A percentile compares a stretch with the other conserved stretches of the same genome.
These are phyloP conservation scores for Pseudomyrmex gracilis DNA, from an alignment of 1,140 invertebrate genomes.

Conservation along the genomic window DNA sequence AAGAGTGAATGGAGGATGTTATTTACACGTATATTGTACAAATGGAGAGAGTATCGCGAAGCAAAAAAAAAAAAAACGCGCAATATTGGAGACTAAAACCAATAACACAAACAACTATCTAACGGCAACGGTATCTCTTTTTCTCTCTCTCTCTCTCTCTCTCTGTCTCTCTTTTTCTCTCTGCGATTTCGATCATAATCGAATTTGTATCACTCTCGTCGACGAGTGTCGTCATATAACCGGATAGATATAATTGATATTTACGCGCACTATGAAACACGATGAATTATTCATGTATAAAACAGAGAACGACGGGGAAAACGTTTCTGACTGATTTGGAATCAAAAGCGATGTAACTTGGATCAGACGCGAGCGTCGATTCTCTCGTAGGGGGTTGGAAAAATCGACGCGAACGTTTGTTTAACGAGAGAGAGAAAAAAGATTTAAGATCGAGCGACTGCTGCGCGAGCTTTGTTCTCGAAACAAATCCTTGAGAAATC, in stretches of 20 bases:
- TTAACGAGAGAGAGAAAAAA: background rate
- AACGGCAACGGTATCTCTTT: background rate
- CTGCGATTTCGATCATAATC: background rate
- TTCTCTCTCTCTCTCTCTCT: background rate
- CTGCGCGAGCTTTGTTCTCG: background rate
- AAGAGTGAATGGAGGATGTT: too few species aligned
- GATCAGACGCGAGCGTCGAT: background rate
- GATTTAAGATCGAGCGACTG: background rate
- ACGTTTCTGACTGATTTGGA: too few species aligned
- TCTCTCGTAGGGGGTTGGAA: background rate
- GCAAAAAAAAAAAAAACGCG: background rate
- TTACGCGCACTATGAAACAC: background rate
- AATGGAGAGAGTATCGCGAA: too few species aligned
- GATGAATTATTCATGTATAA: constrained; percentile 28
- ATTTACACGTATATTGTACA: too few species aligned
- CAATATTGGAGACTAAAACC: background rate
- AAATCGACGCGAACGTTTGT: background rate
- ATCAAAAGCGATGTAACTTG: background rate
- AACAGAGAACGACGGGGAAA: background rate
- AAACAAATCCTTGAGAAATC: constrained; percentile 38
- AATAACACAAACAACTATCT: background rate
- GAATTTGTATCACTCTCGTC: background rate
- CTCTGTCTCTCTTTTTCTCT: background rate
- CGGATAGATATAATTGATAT: background rate
- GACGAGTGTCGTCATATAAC: background rate